These are phyloP conservation scores for Zygogramma bicolorata DNA, from an alignment of 2,888 invertebrate genomes.

Conservation along the genomic window DNA sequence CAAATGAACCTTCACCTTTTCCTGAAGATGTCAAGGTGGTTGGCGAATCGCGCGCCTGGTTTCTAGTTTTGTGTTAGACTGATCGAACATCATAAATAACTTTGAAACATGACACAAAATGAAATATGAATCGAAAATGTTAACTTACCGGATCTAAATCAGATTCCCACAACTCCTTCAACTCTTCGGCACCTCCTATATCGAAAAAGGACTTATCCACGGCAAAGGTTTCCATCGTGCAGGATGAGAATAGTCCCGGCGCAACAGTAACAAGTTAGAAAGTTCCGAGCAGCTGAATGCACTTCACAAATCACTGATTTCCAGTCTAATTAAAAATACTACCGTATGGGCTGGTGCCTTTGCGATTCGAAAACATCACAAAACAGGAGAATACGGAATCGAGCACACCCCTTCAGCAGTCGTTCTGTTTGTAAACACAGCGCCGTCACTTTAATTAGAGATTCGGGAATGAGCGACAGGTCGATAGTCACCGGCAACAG, in stretches of 20 bases:
- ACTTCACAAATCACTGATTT: constrained; percentile 14
- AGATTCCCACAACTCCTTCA: constrained; percentile 82
- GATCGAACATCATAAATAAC: no score
- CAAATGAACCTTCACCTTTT: no score
- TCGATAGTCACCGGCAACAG: not conserved
- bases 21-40: no score
- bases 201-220: constrained; percentile 72
- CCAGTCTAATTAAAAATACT: not conserved
- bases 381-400: not conserved
- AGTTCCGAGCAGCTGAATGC: not conserved
- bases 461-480: not conserved
- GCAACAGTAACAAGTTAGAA: no score
- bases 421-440: not conserved
- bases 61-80: no score
- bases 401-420: not conserved
- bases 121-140: no score
- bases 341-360: not conserved
- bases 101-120: no score
- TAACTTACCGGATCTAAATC: constrained; percentile 84
- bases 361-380: constrained; percentile 6
- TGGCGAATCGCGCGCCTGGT: no score
- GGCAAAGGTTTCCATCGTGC: constrained; percentile 75
- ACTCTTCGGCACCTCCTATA: constrained; percentile 75
- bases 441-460: not conserved
- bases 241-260: not conserved